Percentiles rank a stretch among this genome's conserved stretches.
These are phyloP conservation scores for Sprattus sprattus DNA, from an alignment of 2,113 vertebrate genomes.

Conservation along the genomic window DNA sequence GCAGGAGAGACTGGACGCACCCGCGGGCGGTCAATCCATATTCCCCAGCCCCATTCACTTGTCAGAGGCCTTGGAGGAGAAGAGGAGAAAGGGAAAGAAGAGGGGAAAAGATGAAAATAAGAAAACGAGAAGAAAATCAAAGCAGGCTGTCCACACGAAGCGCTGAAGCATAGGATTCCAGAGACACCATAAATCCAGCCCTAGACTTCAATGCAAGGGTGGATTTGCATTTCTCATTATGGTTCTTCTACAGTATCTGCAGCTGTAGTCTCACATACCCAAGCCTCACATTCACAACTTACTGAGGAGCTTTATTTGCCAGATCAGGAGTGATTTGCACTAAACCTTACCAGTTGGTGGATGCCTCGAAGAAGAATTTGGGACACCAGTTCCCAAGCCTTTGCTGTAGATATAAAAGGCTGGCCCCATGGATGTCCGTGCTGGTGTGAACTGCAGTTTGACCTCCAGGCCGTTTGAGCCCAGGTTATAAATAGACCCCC, in stretches of 20 bases:
- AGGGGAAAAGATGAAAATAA: background rate
- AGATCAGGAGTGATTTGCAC: background rate
- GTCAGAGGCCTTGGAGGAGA: background rate
- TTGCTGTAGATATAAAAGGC: background rate
- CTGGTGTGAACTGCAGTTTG: background rate
- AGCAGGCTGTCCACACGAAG: background rate
- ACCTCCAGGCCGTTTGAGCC: background rate
- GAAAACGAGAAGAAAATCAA: background rate
- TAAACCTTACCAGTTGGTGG: background rate
- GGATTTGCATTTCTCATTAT: background rate
- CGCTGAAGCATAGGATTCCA: background rate
- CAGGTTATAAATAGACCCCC: slow-evolving; percentile 5
- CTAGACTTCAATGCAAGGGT: background rate
- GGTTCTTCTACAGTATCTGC: background rate
- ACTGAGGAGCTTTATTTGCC: background rate
- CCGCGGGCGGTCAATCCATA: background rate
- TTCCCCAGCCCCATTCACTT: background rate
- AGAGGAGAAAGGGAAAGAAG: background rate
- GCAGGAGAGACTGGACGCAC: background rate
- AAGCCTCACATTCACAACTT: background rate
- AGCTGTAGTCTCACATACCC: background rate
- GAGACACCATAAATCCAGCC: background rate
- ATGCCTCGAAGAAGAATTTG: background rate
- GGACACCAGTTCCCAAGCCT: background rate
- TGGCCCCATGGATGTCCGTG: background rate